A percentile compares a stretch with the other conserved stretches of the same genome.
These are phyloP conservation scores for Pelusios castaneus DNA, from an alignment of 2,113 vertebrate species.

Conservation along the genomic window DNA sequence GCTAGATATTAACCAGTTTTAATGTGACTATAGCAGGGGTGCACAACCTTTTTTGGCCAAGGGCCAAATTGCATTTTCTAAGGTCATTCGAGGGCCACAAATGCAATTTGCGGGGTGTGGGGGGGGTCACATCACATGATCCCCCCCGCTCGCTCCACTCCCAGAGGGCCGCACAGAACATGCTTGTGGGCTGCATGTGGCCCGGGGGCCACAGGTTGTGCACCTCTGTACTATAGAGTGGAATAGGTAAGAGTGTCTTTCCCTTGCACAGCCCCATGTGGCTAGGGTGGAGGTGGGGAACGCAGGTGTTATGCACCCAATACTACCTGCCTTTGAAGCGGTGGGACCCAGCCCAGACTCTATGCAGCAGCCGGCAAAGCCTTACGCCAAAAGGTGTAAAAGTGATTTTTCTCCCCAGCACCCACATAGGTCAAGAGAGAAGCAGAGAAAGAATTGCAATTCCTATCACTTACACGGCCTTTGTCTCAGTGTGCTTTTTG, in stretches of 20 bases:
- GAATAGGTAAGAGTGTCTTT: neutral
- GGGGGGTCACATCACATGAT: too few relatives aligned
- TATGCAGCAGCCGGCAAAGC: neutral
- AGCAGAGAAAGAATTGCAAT: neutral
- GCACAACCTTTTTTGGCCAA: too few relatives aligned
- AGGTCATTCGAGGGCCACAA: too few relatives aligned
- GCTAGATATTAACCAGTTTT: too few relatives aligned
- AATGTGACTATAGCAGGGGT: rapidly evolving
- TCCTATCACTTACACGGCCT: neutral
- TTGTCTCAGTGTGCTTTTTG: neutral
- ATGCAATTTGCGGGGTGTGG: too few relatives aligned
- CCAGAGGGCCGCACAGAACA: too few relatives aligned
- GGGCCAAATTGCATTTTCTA: too few relatives aligned
- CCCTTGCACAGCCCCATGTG: neutral
- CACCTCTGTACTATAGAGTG: neutral
- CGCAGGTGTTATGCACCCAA: neutral
- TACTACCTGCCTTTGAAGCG: neutral
- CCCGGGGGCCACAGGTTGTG: too few relatives aligned
- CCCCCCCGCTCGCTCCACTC: too few relatives aligned
- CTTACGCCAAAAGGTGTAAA: neutral
- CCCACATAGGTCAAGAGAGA: neutral
- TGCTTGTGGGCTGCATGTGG: too few relatives aligned
- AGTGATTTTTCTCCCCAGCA: neutral
- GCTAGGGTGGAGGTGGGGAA: neutral
- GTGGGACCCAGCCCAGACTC: rapidly evolving